phyloP scores from a whole-genome alignment of 2,113 vertebrate species.

The Cisticola juncidis region DNA sequence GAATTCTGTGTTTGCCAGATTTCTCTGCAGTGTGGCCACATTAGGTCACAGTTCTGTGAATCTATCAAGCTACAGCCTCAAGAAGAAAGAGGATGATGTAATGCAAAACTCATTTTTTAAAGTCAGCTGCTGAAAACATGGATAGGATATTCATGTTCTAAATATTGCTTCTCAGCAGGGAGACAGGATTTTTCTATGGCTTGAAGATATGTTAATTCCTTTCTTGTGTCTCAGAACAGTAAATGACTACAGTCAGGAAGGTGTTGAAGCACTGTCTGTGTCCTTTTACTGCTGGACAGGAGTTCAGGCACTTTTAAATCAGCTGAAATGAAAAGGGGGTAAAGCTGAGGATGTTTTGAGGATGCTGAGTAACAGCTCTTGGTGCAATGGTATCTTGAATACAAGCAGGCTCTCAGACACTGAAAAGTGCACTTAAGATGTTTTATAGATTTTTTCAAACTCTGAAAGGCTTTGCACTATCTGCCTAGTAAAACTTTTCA shows the following conservation, averaged over 20 bases:
- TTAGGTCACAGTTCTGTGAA: background rate
- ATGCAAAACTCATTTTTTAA: background rate
- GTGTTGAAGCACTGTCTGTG: background rate
- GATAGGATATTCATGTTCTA: background rate
- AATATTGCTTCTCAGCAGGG: background rate
- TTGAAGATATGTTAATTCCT: background rate
- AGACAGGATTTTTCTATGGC: background rate
- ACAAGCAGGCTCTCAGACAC: background rate
- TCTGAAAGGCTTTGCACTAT: background rate
- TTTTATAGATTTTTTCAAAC: background rate
- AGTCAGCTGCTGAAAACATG: background rate
- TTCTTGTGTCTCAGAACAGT: background rate
- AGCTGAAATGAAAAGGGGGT: background rate
- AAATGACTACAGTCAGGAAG: background rate
- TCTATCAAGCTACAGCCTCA: background rate
- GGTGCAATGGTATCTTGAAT: background rate
- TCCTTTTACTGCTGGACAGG: background rate
- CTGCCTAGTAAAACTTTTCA: background rate
- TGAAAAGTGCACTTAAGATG: constrained; percentile 38
- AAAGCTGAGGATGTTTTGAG: background rate
- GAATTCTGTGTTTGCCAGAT: background rate
- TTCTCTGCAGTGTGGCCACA: background rate
- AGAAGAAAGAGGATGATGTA: background rate
- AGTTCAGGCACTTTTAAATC: background rate
- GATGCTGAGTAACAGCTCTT: background rate